phyloP scores from a whole-genome alignment of 2,797 vertebrate species.

The Acrossocheilus fasciatus region DNA sequence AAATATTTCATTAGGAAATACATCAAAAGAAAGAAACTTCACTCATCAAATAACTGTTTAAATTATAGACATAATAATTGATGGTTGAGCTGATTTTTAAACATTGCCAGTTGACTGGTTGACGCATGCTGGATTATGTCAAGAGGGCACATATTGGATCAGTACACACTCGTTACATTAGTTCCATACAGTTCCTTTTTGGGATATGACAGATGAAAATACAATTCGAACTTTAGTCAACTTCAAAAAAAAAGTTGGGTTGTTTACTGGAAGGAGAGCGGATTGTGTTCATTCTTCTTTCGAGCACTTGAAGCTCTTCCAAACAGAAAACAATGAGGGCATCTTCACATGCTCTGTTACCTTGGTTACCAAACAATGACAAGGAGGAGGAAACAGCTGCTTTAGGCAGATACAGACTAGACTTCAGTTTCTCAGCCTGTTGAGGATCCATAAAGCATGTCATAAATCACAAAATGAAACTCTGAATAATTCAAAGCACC shows the following conservation, averaged over 20 bases:
- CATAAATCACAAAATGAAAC: neutral
- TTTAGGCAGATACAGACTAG: neutral
- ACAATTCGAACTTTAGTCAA: slow-evolving; percentile 2
- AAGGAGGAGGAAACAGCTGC: slow-evolving; percentile 7
- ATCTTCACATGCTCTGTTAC: slow-evolving; percentile 20
- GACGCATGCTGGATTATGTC: neutral
- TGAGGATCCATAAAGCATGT: neutral
- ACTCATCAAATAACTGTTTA: neutral
- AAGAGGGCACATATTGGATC: neutral
- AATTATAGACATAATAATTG: neutral
- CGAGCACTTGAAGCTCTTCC: neutral
- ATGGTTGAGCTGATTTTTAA: neutral
- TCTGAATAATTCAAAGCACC: neutral
- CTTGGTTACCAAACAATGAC: slow-evolving; percentile 21
- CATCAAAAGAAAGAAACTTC: neutral
- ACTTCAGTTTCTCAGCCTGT: slow-evolving; percentile 6
- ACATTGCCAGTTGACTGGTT: neutral
- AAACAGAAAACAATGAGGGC: slow-evolving; percentile 20
- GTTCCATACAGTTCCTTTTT: neutral
- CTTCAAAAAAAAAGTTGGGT: neutral
- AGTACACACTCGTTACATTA: neutral
- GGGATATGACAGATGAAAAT: neutral
- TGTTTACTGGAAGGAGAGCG: neutral
- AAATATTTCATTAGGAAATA: neutral
- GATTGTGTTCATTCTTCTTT: neutral